Evolutionary conservation across 2,113 vertebrate genomes (phyloP), one percentile per base, ranked within the genome.

Genomic region (Elephantulus edwardii): DNA sequence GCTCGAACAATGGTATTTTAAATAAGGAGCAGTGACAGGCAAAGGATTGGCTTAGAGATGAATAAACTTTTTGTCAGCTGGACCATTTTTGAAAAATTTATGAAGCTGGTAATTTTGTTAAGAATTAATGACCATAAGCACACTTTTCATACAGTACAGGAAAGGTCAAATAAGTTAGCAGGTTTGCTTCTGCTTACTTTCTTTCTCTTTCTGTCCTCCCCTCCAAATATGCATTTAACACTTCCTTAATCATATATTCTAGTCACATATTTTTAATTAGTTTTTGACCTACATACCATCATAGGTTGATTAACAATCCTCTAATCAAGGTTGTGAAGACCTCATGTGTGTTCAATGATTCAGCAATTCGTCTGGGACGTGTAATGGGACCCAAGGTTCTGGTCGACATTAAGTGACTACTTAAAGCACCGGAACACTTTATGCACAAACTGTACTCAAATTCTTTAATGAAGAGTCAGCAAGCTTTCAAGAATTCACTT

Each of bases 291-390:
- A 92, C 81, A 96, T 95, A 96, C 79, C 74, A 92, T 87, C 90
- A 93, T 79, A 40, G 52, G 86, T 85, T 97, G 96, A 97, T 97
- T 96, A 97, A 94, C 83, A 97, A 92, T 97, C 96, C 95, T 96
- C 92, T 94, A 96, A 96, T 96, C 96, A 97, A 96, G 96, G 90
- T 30, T 96, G 92, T 93, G 96, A 92, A 96, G 90, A 79, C 86
- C 94, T 96, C 92, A 91, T 91, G 87, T 93, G 88, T 96, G 95
- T 96, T 97, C 94, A 97, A 95, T 97, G 97, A 96, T 97, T 97
- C 95, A 97, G 90, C 26, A 42, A 93, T 88, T 58, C 48, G 10
- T 92, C 60, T 90, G 94, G 96, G 95, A 97, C 88, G 74, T 93
- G 75, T 91, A 95, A 93, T 91, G 95, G 95, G 89, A 83, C 77